Base-by-base conservation (phyloP, 2,797 vertebrate genomes). In the Lutjanus campechanus region DNA sequence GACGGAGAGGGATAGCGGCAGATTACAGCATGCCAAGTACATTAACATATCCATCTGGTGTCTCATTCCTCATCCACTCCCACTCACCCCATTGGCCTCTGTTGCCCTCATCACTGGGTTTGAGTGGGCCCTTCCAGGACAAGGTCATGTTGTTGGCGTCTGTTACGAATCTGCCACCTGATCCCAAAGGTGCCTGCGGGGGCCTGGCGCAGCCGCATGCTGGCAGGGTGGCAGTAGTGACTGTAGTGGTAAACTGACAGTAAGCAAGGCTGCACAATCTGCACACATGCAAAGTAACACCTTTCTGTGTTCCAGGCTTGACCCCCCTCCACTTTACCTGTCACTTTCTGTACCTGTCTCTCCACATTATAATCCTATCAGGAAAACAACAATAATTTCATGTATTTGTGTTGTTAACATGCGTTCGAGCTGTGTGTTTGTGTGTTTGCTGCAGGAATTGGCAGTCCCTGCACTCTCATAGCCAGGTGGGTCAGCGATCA, bases 21-120 rank as follows among this genome's bases (percentile, higher is more conserved):
- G 61, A 85, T 86, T 65, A 86, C 53, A 54, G 69, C 77, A 79
- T 92, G 92, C 94, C 94, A 94, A 94, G 86, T 73, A 86, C 88
- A 95, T 95, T 95, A 95, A 88, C 92, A 92, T 90, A 81, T 92
- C 96, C 96, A 96, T 96, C 95, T 96, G 95, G 91, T 91, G 90
- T 92, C 88, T 92, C 85, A 90, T 83, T 85, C 84, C 82, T 92
- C 64, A 85, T 84, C 81, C 77, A 70, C 86, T 91, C 88, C 91
- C 77, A 69, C 83, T 87, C 85, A 87, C 80, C 84, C 83, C 66
- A 15, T 73, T 89, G 89, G 87, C 88, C 90, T 75, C 82, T 59
- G 73, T 79, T 89, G 88, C 90, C 88, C 85, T 59, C 58, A 63
- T 88, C 76, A 61, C 83, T 66, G 88, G 83, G 85, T 82, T 75